Evolutionary conservation across 2,797 vertebrate species (phyloP), one percentile per base, ranked within the genome.

Genomic region (Podarcis lilfordi): DNA sequence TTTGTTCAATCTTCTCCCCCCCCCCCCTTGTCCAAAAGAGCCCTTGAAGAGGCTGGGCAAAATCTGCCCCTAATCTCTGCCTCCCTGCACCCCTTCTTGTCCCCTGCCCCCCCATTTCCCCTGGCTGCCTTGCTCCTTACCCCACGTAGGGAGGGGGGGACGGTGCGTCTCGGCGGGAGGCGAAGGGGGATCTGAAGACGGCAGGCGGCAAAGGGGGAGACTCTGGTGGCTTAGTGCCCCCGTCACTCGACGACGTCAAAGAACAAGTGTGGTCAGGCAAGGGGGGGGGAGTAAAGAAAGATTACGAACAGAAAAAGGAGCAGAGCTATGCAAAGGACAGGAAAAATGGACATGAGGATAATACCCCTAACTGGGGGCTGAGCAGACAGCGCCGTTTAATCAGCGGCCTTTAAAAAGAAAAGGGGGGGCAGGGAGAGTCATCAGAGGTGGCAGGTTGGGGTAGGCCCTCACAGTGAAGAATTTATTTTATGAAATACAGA

Each of bases 161-260:
- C 40, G 8, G 25, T 77, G 55, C 19, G 78, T 81, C 84, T 81
- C 32, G 19, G 84, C 11, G 25, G 61, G 72, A 77, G 72, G 84
- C 27, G 27, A 75, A 76, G 32, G 87, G 88, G 84, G 79, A 86
- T 81, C 78, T 89, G 88, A 59, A 55, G 59, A 37, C 8, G 29
- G 59, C 32, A 2, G 32, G 77, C 6, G 5, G 55, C n/a, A 35
- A 74, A 45, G 78, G 88, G 69, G 64, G 75, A 72, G 78, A 66
- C 68, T 72, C 21, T 1, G 9, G 66, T 37, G 3, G 88, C 84
- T 89, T 89, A 86, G 59, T 55, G 32, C 43, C 83, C 78, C 88
- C 84, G 78, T 89, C 88, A 89, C 71, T 68, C 19, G 11, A 80
- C 69, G 69, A 89, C 88, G 72, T 89, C 88, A 89, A 85, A 85